Base-by-base conservation (phyloP, 2,113 vertebrate species). In the Sebastes fasciatus region DNA sequence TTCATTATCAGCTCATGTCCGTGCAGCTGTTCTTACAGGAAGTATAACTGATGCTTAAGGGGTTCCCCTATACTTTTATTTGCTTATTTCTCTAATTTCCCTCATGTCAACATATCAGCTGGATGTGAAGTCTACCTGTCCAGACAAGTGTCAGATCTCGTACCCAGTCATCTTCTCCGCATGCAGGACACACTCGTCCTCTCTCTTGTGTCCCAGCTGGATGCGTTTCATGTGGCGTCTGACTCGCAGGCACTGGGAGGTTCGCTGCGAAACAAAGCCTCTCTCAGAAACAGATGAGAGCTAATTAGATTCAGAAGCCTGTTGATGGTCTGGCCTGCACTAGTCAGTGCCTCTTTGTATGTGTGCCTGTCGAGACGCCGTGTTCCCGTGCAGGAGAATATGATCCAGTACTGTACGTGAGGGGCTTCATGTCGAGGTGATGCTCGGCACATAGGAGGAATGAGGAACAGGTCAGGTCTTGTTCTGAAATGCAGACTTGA, bases 271-370 rank as follows among this genome's bases (percentile, higher is more conserved):
- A 89, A 93, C 93, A 93, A 93, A 91, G 92, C 79, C 75, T 74
- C 79, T 86, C 85, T 89, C 80, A 91, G 92, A 86, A 86, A 74
- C 82, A 88, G 80, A 87, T 71, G 74, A 90, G 86, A 60, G 83
- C 83, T 91, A 91, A 92, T 93, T 88, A 82, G 83, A 92, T 93
- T 90, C 84, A 84, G 34, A 34, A 34, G 91, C 75, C 89, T 82
- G 90, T 69, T 71, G 82, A 85, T 78, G 87, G 74, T 87, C 90
- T 86, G 87, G 77, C 40, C 46, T 88, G 79, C 75, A 34, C 34
- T 34, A 34, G 49, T 91, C 77, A 86, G 81, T 66, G 83, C 78
- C 80, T 91, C 85, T 80, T 82, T 87, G 83, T 89, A 3, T 79
- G 52, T 70, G 67, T 60, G 77, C 68, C 62, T 74, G 83, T 66